These are phyloP conservation scores for Hirudinaria manillensis DNA, from an alignment of 2,888 invertebrate genomes.

Conservation along the genomic window DNA sequence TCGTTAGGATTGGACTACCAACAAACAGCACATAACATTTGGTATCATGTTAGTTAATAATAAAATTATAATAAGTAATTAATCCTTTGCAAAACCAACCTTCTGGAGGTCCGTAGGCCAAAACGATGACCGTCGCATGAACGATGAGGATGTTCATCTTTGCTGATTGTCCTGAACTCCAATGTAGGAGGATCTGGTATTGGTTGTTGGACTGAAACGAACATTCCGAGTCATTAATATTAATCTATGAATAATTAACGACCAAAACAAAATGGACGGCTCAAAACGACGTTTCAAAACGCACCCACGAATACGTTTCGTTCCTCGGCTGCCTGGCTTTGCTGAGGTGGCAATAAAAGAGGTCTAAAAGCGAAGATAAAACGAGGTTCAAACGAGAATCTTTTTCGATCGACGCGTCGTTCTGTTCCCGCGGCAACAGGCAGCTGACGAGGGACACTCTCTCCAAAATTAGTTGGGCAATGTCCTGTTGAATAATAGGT, in stretches of 20 bases:
- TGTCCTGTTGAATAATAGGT: slow-evolving; percentile 60
- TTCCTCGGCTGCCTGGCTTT: slow-evolving; percentile 63
- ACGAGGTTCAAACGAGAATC: slow-evolving; percentile 40
- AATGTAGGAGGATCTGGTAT: slow-evolving; percentile 71
- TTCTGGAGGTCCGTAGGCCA: slow-evolving; percentile 61
- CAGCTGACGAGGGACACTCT: slow-evolving; percentile 77
- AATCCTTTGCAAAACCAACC: slow-evolving; percentile 41
- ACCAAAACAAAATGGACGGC: background rate
- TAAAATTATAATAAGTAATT: background rate
- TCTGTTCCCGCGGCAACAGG: slow-evolving; percentile 62
- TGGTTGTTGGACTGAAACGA: slow-evolving; percentile 64
- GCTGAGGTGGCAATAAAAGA: slow-evolving; percentile 51
- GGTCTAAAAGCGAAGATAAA: slow-evolving; percentile 47
- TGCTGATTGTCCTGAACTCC: slow-evolving; percentile 70
- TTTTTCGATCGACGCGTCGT: background rate
- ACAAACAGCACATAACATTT: background rate
- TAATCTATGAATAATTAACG: slow-evolving; percentile 39
- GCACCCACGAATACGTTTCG: slow-evolving; percentile 55
- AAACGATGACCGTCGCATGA: slow-evolving; percentile 74
- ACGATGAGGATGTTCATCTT: slow-evolving; percentile 73
- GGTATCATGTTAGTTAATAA: background rate
- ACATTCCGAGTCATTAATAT: background rate
- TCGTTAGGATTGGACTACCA: background rate
- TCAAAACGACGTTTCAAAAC: slow-evolving; percentile 16
- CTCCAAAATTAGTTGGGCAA: slow-evolving; percentile 85